Conservation (phyloP, 1,140 invertebrate genomes). For the Lineus longissimus region DNA sequence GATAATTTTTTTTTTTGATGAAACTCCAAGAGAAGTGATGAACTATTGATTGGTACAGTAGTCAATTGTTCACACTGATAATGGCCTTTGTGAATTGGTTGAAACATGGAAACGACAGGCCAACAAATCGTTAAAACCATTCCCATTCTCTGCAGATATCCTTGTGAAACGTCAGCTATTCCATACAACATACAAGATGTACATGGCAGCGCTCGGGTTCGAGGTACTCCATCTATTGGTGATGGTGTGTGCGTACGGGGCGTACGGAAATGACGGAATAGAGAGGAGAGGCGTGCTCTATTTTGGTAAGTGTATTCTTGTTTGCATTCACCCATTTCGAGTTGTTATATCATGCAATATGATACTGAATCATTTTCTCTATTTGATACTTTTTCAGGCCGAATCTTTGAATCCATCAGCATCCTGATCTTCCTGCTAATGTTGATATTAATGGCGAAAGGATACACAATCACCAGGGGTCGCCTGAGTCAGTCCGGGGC, state of each 20-base stretch:
- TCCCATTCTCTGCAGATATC: slow-evolving; percentile 59
- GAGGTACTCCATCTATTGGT: slow-evolving; percentile 63
- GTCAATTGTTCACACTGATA: too few relatives aligned
- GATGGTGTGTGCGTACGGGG: slow-evolving; percentile 64
- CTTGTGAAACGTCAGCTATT: slow-evolving; percentile 72
- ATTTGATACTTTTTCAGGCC: slow-evolving; percentile 58
- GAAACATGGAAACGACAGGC: too few relatives aligned
- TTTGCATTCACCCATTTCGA: background rate
- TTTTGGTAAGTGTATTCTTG: slow-evolving; percentile 57
- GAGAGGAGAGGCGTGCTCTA: slow-evolving; percentile 59
- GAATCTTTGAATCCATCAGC: slow-evolving; percentile 67
- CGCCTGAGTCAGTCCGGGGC: slow-evolving; percentile 65
- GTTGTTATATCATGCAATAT: slow-evolving; percentile 1
- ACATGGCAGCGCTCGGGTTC: slow-evolving; percentile 66
- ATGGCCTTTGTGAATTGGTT: too few relatives aligned
- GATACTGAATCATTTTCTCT: slow-evolving; percentile 20
- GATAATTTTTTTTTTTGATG: too few relatives aligned
- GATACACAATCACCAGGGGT: slow-evolving; percentile 84
- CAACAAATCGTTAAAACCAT: slow-evolving; percentile 6
- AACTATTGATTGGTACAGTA: too few relatives aligned
- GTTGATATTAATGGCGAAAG: slow-evolving; percentile 79
- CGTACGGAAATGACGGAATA: slow-evolving; percentile 68
- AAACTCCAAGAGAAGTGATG: too few relatives aligned
- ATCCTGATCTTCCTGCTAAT: slow-evolving; percentile 69
- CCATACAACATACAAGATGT: slow-evolving; percentile 85